Conservation (phyloP, 1,140 invertebrate species). For the Calephelis virginiensis region DNA sequence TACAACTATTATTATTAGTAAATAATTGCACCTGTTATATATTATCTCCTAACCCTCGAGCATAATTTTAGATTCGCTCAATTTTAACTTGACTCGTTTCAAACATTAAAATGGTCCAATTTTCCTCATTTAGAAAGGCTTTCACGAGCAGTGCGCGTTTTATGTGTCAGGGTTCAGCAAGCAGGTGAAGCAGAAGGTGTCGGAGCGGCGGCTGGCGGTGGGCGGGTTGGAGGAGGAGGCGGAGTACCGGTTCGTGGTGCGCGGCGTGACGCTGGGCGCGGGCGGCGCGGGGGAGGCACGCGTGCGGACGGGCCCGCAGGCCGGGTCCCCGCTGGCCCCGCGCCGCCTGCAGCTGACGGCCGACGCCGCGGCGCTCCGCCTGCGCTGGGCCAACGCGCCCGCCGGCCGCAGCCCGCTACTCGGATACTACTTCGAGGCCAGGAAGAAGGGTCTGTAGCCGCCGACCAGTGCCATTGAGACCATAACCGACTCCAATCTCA, state of each 20-base stretch:
- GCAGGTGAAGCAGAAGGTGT: constrained; percentile 96
- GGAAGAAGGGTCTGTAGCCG: constrained; percentile 85
- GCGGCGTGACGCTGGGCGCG: constrained; percentile 92
- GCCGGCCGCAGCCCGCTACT: constrained; percentile 91
- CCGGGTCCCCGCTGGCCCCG: constrained; percentile 88
- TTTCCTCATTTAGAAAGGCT: no score
- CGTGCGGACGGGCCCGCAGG: constrained; percentile 96
- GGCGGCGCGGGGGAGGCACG: constrained; percentile 87
- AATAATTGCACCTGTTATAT: no score
- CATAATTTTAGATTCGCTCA: no score
- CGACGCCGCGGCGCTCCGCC: constrained; percentile 89
- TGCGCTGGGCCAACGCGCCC: constrained; percentile 93
- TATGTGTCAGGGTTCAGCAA: constrained; percentile 89
- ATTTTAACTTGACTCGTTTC: no score
- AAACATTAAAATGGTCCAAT: no score
- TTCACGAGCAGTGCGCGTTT: not conserved
- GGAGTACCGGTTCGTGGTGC: constrained; percentile 93
- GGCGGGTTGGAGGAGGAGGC: constrained; percentile 94
- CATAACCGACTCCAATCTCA: no score
- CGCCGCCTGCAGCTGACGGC: constrained; percentile 86
- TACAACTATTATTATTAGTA: no score
- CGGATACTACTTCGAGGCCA: constrained; percentile 95
- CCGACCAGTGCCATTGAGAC: not conserved
- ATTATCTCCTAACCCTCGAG: no score
- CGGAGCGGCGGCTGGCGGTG: constrained; percentile 87